These are phyloP conservation scores for Crotophaga sulcirostris DNA, from an alignment of 2,113 vertebrate genomes.

Conservation along the genomic window DNA sequence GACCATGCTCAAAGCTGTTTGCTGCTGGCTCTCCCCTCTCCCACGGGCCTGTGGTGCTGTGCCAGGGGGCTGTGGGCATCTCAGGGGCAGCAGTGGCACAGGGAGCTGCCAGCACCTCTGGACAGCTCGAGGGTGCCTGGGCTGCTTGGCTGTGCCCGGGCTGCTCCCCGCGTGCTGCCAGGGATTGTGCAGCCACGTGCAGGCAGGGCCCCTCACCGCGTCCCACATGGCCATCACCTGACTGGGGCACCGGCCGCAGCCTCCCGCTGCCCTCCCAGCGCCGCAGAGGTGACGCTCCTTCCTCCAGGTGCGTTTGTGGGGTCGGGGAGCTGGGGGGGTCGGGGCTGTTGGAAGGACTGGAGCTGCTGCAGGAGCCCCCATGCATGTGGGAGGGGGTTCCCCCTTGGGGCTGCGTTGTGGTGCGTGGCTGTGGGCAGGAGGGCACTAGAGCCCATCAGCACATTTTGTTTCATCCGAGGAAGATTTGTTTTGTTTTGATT, in stretches of 20 bases:
- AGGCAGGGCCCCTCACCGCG: neutral
- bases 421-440: neutral
- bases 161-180: neutral
- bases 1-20: fast-evolving
- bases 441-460: neutral
- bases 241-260: neutral
- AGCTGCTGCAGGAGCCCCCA: fast-evolving
- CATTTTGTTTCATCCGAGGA: neutral
- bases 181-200: neutral
- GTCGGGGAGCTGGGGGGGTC: neutral
- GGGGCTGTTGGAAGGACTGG: fast-evolving
- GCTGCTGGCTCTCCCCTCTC: neutral
- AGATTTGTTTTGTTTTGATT: neutral
- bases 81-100: fast-evolving
- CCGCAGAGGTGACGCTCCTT: neutral
- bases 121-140: neutral
- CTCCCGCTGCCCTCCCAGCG: neutral
- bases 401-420: fast-evolving
- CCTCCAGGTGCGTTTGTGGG: fast-evolving
- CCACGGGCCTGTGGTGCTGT: fast-evolving
- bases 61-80: neutral
- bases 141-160: fast-evolving
- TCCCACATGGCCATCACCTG: neutral
- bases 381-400: neutral
- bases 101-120: neutral